Base-by-base conservation (phyloP, 2,113 vertebrate genomes). In the Mus pahari region DNA sequence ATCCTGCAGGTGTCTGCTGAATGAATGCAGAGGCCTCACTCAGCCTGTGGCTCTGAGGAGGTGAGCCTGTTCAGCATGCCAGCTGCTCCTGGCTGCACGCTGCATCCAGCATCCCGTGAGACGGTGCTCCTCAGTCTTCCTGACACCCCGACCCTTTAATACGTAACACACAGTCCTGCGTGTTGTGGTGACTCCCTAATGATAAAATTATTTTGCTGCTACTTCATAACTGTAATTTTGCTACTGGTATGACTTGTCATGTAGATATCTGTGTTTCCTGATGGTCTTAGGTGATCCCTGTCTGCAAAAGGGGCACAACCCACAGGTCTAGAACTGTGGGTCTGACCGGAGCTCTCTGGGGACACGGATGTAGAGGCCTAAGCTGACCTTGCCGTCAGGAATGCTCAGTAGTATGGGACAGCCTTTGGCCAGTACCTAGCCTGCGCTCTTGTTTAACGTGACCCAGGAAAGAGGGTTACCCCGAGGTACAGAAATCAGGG, bases 331-430 rank as follows among this genome's bases (percentile, higher is more conserved):
- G 36, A 71, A n/a, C 33, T 71, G 14, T 36, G 33, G 68, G 81
- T 48, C 12, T 87, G 36, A 64, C 13, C 12, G 3, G 4, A 66
- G 45, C 58, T 36, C 0, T 12, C n/a, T 12, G 33, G 53, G 87
- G 42, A 71, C 33, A 64, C 82, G 28, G 12, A 19, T n/a, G 55
- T 58, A 24, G 66, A 19, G 0, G 39, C 60, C 48, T 1, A 4
- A 50, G 74, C 26, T 53, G 45, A 60, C 50, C 13, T 28, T 64
- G 33, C 4, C 55, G 20, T 64, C 8, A 26, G 33, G 42, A 50
- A 60, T 60, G 31, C 24, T 16, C 24, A 1, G 5, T 0, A 0
- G 14, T 48, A 1, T 2, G 12, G 12, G 71, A 31, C 1, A 36
- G 17, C 7, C 64, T 84, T 78, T 39, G 36, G 3, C 36, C 8